Percentiles rank a stretch among this genome's conserved stretches.
These are phyloP conservation scores for Brachypodius melanocephalos DNA, from an alignment of 2,113 vertebrate genomes.

Conservation along the genomic window DNA sequence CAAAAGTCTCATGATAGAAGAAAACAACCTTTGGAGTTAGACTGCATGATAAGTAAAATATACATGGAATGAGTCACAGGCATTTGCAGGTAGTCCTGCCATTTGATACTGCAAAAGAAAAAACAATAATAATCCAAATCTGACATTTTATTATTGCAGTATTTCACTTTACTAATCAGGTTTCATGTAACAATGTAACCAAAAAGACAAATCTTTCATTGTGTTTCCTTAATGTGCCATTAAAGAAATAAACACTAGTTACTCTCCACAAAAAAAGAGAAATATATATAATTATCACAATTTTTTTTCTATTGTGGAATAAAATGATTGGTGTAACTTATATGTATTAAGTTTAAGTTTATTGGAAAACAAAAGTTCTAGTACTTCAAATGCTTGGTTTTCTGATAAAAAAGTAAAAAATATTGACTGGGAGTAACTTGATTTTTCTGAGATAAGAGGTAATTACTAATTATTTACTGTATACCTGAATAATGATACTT, in stretches of 20 bases:
- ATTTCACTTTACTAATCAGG: not conserved
- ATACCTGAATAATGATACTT: not conserved
- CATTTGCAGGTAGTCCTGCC: rapidly evolving
- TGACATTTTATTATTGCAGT: not conserved
- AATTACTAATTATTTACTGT: not conserved
- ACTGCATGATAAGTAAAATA: not conserved
- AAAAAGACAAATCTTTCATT: not conserved
- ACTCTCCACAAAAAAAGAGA: not conserved
- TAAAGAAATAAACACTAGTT: not conserved
- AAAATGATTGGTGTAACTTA: not conserved
- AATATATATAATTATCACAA: not conserved
- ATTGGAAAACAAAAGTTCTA: not conserved
- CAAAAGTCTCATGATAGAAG: not conserved
- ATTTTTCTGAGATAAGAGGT: not conserved
- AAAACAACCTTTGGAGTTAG: not conserved
- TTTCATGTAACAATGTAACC: not conserved
- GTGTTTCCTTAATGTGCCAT: not conserved
- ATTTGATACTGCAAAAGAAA: not conserved
- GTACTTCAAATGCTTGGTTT: not conserved
- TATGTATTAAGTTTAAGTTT: not conserved
- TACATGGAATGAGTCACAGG: not conserved
- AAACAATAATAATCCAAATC: not conserved
- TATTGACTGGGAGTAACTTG: not conserved
- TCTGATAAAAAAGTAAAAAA: not conserved
- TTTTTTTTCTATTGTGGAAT: not conserved